A percentile compares a stretch with the other conserved stretches of the same genome.
Evolutionary conservation across 2,888 invertebrate species (phyloP).

Genomic region (Volucella inanis): DNA sequence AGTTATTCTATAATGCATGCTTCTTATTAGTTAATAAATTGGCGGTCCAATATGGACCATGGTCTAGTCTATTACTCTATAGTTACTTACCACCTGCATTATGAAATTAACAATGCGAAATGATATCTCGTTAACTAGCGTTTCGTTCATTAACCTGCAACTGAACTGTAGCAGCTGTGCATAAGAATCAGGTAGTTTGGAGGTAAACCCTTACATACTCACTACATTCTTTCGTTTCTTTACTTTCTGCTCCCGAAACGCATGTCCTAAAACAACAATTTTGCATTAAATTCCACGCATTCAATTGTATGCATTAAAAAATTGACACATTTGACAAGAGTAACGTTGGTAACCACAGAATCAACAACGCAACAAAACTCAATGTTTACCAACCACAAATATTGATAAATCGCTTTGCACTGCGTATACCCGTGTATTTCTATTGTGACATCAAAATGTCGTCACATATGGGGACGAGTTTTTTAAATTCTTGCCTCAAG

Average conservation of each 20-base stretch:
- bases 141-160: no score
- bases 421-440: conserved; percentile 8
- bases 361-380: conserved; percentile 26
- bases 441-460: conserved; percentile 80
- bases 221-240: not conserved
- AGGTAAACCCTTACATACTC: not conserved
- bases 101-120: no score
- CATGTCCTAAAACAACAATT: not conserved
- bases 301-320: not conserved
- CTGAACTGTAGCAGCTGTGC: no score
- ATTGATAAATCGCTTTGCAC: conserved; percentile 52
- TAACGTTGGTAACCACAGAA: conserved; percentile 46
- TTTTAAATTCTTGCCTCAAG: conserved; percentile 88
- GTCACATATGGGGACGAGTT: conserved; percentile 86
- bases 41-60: no score
- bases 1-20: no score
- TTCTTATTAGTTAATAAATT: no score
- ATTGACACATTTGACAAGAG: conserved; percentile 6
- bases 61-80: no score
- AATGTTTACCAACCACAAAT: conserved; percentile 58
- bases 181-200: not conserved
- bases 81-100: no score
- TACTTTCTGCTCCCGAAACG: conserved; percentile 1
- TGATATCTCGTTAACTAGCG: no score
- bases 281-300: not conserved